These are phyloP conservation scores for Natator depressus DNA, from an alignment of 2,113 vertebrate species.

Conservation along the genomic window DNA sequence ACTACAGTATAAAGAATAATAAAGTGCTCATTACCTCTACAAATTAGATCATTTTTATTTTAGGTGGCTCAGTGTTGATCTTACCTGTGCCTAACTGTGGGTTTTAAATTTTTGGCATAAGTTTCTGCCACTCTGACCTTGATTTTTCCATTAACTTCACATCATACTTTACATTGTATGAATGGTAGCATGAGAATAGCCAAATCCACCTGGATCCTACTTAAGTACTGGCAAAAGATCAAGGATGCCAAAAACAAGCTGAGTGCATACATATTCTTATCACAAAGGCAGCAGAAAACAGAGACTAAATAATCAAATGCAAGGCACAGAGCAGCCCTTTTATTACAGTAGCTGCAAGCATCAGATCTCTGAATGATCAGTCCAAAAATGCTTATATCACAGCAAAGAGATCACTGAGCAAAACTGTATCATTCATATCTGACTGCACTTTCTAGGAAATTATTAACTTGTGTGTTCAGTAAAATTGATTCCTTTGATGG, in stretches of 20 bases:
- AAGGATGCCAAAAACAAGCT: neutral
- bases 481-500: neutral
- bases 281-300: neutral
- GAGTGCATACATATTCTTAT: neutral
- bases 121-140: neutral
- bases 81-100: neutral
- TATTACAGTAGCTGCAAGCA: neutral
- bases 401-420: neutral
- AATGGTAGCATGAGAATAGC: neutral
- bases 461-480: neutral
- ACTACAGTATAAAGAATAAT: neutral
- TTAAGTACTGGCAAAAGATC: neutral
- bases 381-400: neutral
- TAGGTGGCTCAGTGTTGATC: fast-evolving
- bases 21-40: neutral
- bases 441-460: neutral
- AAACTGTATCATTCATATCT: neutral
- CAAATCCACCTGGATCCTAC: neutral
- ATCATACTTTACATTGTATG: neutral
- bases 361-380: neutral
- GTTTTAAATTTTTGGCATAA: neutral
- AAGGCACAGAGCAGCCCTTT: neutral
- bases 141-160: neutral
- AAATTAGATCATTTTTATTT: neutral
- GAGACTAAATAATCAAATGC: neutral